phyloP scores from a whole-genome alignment of 2,113 vertebrate genomes.

The Aptenodytes forsteri region DNA sequence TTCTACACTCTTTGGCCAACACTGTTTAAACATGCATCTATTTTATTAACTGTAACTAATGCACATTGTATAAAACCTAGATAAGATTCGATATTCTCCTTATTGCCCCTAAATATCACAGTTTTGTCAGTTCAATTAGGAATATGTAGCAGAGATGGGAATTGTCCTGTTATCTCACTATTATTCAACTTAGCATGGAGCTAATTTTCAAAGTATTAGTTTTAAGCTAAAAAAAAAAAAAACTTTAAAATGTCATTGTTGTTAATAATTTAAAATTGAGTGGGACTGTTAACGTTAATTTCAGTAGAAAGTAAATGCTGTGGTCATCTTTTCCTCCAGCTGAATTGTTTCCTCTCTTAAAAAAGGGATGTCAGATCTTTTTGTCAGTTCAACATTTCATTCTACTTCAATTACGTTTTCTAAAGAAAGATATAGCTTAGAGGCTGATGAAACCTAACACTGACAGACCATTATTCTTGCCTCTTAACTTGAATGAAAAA shows the following conservation, averaged over 20 bases:
- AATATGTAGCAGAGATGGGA: neutral
- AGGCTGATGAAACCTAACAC: neutral
- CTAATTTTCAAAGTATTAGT: neutral
- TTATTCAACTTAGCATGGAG: neutral
- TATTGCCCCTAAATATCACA: neutral
- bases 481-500: neutral
- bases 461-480: neutral
- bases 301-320: neutral
- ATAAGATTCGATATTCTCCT: rapidly evolving
- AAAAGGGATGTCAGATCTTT: neutral
- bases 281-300: neutral
- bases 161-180: neutral
- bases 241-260: neutral
- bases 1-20: neutral
- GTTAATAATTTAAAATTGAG: neutral
- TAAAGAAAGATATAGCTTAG: neutral
- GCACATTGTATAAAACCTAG: neutral
- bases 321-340: neutral
- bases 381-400: neutral
- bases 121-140: neutral
- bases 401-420: neutral
- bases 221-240: neutral
- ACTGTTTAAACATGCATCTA: neutral
- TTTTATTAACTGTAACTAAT: neutral
- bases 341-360: neutral